Base-by-base conservation (phyloP, 1,140 invertebrate genomes). In the Lucilia sericata region DNA sequence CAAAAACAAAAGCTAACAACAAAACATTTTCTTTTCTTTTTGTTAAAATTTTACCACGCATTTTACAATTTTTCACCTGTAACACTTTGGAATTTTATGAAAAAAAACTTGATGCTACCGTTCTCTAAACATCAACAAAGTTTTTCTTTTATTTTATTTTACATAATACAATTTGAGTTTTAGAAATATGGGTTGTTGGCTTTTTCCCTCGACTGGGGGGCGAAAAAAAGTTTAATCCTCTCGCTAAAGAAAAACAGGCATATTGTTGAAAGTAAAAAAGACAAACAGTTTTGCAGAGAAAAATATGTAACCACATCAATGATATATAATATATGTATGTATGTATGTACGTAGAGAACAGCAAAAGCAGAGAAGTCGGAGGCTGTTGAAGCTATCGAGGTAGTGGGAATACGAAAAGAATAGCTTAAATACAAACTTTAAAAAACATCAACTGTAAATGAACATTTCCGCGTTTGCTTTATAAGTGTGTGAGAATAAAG, bases 51-150 rank as follows among this genome's bases (percentile, higher is more conserved):
- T 3, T n/a, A n/a, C n/a, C 14, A 60, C 55, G 55, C 55, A 60
- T n/a, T 60, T 60, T 60, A n/a, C n/a, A 60, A 60, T 60, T n/a
- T 60, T 60, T 60, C 55, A 60, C 55, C 55, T 60, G 55, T 60
- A 60, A 60, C 55, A 60, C 55, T 17, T 17, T 17, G 55, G 55
- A 60, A 60, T 60, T 60, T 60, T 14, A 42, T 42, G n/a, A 42
- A 42, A 42, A 42, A 42, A 8, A 42, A 2, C 25, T 30, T 30
- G 25, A 30, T 30, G 25, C 25, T 30, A 3, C 25, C 3, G 25
- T 30, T 30, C 25, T 30, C 25, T 3, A 30, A 30, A 30, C 25
- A 30, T 30, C 60, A 19, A 21, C 21, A 70, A 12, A 70, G 21
- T 70, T 70, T 19, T 70, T 19, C n/a, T 70, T 21, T 25, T 25